phyloP scores from a whole-genome alignment of 2,888 invertebrate genomes.

The Thereva unica region DNA sequence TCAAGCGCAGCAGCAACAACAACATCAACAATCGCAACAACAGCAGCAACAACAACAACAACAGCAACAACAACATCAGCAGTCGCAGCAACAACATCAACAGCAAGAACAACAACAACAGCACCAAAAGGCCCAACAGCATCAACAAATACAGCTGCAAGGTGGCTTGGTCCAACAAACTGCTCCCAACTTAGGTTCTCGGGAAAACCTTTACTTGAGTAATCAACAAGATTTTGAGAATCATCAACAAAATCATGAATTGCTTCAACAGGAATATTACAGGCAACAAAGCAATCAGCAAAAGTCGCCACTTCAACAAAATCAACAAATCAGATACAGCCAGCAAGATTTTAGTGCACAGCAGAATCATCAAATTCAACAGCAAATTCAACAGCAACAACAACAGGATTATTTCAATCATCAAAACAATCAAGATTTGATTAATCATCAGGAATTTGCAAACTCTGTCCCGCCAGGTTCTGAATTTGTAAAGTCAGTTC shows the following conservation, averaged over 20 bases:
- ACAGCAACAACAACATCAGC: constrained; percentile 18
- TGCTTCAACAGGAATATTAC: too few species aligned
- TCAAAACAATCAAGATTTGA: constrained; percentile 5
- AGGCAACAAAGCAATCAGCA: constrained; percentile 46
- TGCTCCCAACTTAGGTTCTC: constrained; percentile 49
- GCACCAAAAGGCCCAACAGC: constrained; percentile 52
- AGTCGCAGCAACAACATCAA: constrained; percentile 36
- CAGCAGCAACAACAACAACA: constrained; percentile 61
- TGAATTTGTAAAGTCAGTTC: constrained; percentile 75
- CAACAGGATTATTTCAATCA: neutral
- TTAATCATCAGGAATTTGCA: constrained; percentile 20
- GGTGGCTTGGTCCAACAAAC: constrained; percentile 45
- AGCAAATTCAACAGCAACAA: constrained; percentile 56
- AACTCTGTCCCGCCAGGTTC: constrained; percentile 54
- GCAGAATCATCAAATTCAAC: constrained; percentile 50
- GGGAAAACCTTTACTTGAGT: constrained; percentile 44
- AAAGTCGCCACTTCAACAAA: constrained; percentile 48
- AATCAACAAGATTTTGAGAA: constrained; percentile 13
- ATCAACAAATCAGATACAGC: constrained; percentile 47
- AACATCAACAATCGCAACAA: constrained; percentile 51
- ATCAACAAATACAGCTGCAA: constrained; percentile 45
- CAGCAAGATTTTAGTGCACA: constrained; percentile 46
- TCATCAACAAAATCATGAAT: constrained; percentile 8
- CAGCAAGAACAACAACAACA: constrained; percentile 49
- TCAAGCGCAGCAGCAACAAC: constrained; percentile 5